Evolutionary conservation across 53 echinoderm and acorn worm species (phyloP), one percentile per base, ranked within the genome.

Genomic region (Patiria pectinifera): DNA sequence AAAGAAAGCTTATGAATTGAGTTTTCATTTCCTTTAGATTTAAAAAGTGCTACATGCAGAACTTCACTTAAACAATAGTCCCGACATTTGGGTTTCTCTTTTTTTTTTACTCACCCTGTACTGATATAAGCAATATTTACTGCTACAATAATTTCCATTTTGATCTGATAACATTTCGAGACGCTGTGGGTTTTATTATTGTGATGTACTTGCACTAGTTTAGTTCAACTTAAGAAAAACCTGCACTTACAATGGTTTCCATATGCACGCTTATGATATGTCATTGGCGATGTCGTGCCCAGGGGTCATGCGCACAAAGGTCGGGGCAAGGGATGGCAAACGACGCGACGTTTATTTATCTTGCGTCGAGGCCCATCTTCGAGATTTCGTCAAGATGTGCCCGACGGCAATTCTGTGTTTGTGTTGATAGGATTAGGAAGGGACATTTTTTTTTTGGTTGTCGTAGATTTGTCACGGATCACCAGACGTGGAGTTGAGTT

Each of bases 321-420:
- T 84, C 84, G 66, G 66, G 84, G 84, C 58, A 3, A 43, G 13
- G 44, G 84, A 84, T 66, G 62, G 84, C 13, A 43, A 62, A 2
- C 66, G 25, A 25, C 84, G 63, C 63, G 43, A 26, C 43, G 84
- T 84, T 84, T 84, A 84, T 84, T 84, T 84, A 84, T 63, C 84
- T 49, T 15, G 9, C 35, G 53, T 25, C 66, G 84, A 35, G 66
- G 84, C 48, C 13, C 44, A 44, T 84, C 87, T 78, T 87, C 87
- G 19, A 35, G 8, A 77, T 25, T 72, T 4, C 7, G 6, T 59
- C 75, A 58, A n/a, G 59, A 58, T 48, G 14, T 76, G 87, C 35
- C 87, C 75, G 76, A 60, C 58, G 87, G 59, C 35, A 45, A 87
- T 59, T 76, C 1, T 60, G 48, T 87, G 87, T 62, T 76, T 87